A percentile compares a stretch with the other conserved stretches of the same genome.
phyloP scores from a whole-genome alignment of 2,113 vertebrate genomes.

The Sus scrofa region T2T-Sscrofa CM000830.6:41155001-41155500 shows the following conservation, averaged over 20 bases:
- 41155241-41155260: slow-evolving; percentile 34
- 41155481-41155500: background rate
- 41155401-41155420: background rate
- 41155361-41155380: slow-evolving; percentile 42
- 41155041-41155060: background rate
- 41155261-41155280: background rate
- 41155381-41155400: background rate
- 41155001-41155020: slow-evolving; percentile 23
- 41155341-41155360: background rate
- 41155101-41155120: background rate
- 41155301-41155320: slow-evolving; percentile 33
- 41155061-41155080: background rate
- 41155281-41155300: background rate
- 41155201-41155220: slow-evolving; percentile 1
- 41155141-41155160: background rate
- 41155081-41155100: background rate
- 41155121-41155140: slow-evolving; percentile 35
- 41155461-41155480: slow-evolving; percentile 15
- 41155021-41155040: background rate
- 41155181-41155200: background rate
- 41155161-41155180: background rate
- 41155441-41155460: slow-evolving; percentile 42
- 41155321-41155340: background rate
- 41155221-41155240: background rate
- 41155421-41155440: background rate